Base-by-base conservation (phyloP, 2,113 vertebrate genomes). In the Plecotus auritus region DNA sequence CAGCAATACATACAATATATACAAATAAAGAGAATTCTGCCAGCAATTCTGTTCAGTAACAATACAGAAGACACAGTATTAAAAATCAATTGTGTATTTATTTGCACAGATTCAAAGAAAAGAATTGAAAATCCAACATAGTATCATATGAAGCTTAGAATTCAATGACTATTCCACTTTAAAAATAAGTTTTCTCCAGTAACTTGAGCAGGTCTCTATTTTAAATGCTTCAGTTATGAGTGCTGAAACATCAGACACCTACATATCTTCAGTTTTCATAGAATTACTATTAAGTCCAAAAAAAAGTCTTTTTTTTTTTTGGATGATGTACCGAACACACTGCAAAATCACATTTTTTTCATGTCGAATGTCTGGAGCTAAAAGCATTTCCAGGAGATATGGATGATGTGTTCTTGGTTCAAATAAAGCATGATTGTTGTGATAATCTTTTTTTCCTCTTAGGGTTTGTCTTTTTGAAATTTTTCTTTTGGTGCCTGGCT, bases 281-380 rank as follows among this genome's bases (percentile, higher is more conserved):
- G 96, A 18, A 94, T 88, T 89, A 69, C 4, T 70, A 12, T 97
- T 90, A 91, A 98, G 98, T 92, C 98, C 99, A n/a, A n/a, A 95
- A 99, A 99, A 97, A 99, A 94, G 30, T 98, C 95, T 73, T 98
- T 99, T 92, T 96, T 98, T n/a, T n/a, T n/a, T n/a, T n/a, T n/a
- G n/a, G 93, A 99, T 97, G 22, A 99, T 98, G 80, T 99, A 99
- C 13, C 99, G 99, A n/a, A n/a, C n/a, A n/a, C n/a, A n/a, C n/a
- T n/a, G n/a, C n/a, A n/a, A n/a, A n/a, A n/a, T n/a, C n/a, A n/a
- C n/a, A n/a, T n/a, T n/a, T n/a, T n/a, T n/a, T n/a, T n/a, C n/a
- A n/a, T n/a, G n/a, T n/a, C n/a, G n/a, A n/a, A n/a, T n/a, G n/a
- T n/a, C n/a, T n/a, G n/a, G n/a, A n/a, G n/a, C n/a, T n/a, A n/a